Evolutionary conservation across 1,140 invertebrate genomes (phyloP), one percentile per base, ranked within the genome.

Genomic region (Bicyclus anynana): DNA sequence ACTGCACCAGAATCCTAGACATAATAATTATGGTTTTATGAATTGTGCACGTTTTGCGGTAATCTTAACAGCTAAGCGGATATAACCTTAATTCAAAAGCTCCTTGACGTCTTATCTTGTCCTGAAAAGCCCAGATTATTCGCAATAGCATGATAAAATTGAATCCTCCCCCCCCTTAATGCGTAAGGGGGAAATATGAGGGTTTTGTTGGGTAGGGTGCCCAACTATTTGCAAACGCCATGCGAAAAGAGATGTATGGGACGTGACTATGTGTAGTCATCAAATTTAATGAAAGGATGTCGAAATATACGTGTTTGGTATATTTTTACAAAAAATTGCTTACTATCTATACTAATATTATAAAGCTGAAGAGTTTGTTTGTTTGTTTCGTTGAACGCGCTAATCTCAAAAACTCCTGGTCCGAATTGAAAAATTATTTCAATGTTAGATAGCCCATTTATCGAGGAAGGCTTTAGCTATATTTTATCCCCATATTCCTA

Each of bases 71-170:
- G n/a, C n/a, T 5, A 40, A 16, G 14, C 13, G 16, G 7, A 17
- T 17, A 40, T 14, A 17, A 9, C 37, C 16, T 16, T 14, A 16
- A 16, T 40, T 21, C 20, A 70, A 67, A 65, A 55, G 47, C 21
- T 64, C 29, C 27, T 21, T 42, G 27, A 42, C 33, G 44, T 50
- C 20, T 51, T 57, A 57, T 57, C 54, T 42, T 38, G 29, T 52
- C 37, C 37, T 40, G 37, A 37, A 27, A 16, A 14, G 38, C 17
- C 21, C 33, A 51, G 56, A 58, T 38, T 44, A 59, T 59, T 52
- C 47, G 59, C 44, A 59, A 60, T 61, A 42, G 52, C 27, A 52
- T 52, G 61, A 68, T 70, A 73, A 68, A 70, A 70, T 65, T 70
- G 61, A 74, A 69, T 67, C 61, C 59, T 69, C 60, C 59, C 61